Base-by-base conservation (phyloP, 2,888 invertebrate species). In the Cheilosia vernalis region DNA sequence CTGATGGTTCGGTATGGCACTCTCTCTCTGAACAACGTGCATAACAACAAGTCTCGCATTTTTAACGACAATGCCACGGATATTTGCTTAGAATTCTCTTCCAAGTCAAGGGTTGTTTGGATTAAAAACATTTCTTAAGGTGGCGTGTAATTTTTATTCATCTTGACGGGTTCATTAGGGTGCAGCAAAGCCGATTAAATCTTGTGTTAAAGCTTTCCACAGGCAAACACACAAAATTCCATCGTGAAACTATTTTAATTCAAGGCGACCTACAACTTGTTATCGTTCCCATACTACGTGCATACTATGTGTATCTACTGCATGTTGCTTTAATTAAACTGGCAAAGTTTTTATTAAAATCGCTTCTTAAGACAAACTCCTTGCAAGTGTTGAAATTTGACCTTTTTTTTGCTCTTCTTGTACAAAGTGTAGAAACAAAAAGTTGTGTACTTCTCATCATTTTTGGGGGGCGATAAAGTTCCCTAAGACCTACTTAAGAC, bases 321-420 rank as follows among this genome's bases (percentile, higher is more conserved):
- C 56, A 60, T 44, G 66, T 3, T 61, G 67, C 60, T 77, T 85
- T 85, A 85, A 85, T 85, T 85, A 85, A 81, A 81, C 85, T 85
- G 51, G 66, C 76, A 85, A 85, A 85, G 70, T 85, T 85, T 81
- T 85, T 81, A 85, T 85, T 55, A 85, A 85, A 85, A 85, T 85
- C 81, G 51, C 70, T 72, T 63, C 72, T 77, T 81, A 77, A 72
- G 55, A 60, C 66, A 49, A 77, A 81, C 78, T 69, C 63, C 67
- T 73, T 51, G 56, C 58, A 44, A 42, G 76, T 64, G 42, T 9
- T 19, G 40, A 33, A 37, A 30, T 47, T 7, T 55, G 47, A 30
- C 44, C 4, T n/a, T 51, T 19, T 51, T 47, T 64, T 67, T 40
- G 10, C 47, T 37, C 42, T 21, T 72, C 17, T 70, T 84, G 58